Percentiles rank a stretch among this genome's conserved stretches.
These are phyloP conservation scores for Amblyteles armatorius DNA, from an alignment of 2,888 invertebrate species.

Conservation along the genomic window DNA sequence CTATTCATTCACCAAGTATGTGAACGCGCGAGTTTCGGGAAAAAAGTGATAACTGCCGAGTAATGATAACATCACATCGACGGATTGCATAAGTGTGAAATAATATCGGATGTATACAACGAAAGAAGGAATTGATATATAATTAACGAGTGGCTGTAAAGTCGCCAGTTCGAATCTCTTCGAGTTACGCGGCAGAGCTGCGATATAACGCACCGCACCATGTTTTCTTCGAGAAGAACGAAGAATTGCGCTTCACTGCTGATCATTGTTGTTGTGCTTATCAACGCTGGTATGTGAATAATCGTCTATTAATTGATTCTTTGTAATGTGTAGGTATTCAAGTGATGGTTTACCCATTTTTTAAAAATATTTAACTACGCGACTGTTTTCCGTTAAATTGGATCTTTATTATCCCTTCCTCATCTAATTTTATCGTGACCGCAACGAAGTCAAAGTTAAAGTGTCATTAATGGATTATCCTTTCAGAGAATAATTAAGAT, in stretches of 20 bases:
- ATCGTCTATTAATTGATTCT: background rate
- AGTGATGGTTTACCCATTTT: background rate
- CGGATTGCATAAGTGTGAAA: slow-evolving; percentile 16
- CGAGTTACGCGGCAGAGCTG: slow-evolving; percentile 8
- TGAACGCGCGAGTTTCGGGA: slow-evolving; percentile 11
- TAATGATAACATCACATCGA: slow-evolving; percentile 29
- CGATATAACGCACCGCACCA: slow-evolving; percentile 10
- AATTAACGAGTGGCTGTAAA: slow-evolving; percentile 35
- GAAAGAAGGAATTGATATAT: slow-evolving; percentile 47
- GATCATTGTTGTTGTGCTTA: slow-evolving; percentile 43
- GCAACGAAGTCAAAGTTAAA: background rate
- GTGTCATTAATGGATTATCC: background rate
- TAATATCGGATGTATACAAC: slow-evolving; percentile 20
- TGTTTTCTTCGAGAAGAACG: slow-evolving; percentile 38
- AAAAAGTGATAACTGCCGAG: slow-evolving; percentile 9
- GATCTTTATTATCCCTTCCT: background rate
- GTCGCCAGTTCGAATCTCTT: slow-evolving; percentile 47
- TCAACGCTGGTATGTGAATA: slow-evolving; percentile 50
- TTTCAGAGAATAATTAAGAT: background rate
- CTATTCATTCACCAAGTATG: slow-evolving; percentile 35
- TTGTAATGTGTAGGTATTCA: background rate
- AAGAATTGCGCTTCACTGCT: slow-evolving; percentile 23
- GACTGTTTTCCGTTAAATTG: background rate
- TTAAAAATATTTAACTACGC: background rate
- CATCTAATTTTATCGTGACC: background rate